A percentile compares a stretch with the other conserved stretches of the same genome.
These are phyloP conservation scores for Drosophila glabriapex DNA, from an alignment of 2,888 invertebrate species.

Conservation along the genomic window DNA sequence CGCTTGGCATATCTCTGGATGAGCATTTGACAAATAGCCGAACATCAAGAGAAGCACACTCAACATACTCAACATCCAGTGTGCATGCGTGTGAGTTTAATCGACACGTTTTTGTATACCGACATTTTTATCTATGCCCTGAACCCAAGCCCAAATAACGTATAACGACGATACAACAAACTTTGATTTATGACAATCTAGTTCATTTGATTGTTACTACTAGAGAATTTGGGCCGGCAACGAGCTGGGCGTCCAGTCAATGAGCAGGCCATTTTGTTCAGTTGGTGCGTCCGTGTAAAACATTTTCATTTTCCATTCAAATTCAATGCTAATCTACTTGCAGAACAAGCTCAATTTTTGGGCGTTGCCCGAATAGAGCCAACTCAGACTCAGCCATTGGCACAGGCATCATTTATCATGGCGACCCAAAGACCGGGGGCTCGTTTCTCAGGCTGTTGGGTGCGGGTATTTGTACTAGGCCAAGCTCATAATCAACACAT, in stretches of 20 bases:
- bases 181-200: slow-evolving; percentile 77
- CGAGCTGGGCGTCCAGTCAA: slow-evolving; percentile 9
- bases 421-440: slow-evolving; percentile 43
- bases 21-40: slow-evolving; percentile 32
- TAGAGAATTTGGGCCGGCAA: slow-evolving; percentile 8
- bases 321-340: slow-evolving; percentile 79
- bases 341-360: slow-evolving; percentile 61
- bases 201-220: slow-evolving; percentile 76
- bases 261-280: slow-evolving; percentile 29
- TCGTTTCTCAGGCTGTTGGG: slow-evolving; percentile 40
- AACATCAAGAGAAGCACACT: slow-evolving; percentile 13
- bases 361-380: slow-evolving; percentile 13
- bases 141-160: slow-evolving; percentile 44
- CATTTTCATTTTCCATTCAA: slow-evolving; percentile 77
- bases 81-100: background rate
- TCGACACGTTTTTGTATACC: slow-evolving; percentile 34
- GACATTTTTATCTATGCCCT: slow-evolving; percentile 62
- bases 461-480: slow-evolving; percentile 54
- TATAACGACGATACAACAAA: slow-evolving; percentile 60
- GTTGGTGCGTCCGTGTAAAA: slow-evolving; percentile 47
- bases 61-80: slow-evolving; percentile 1
- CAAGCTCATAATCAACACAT: slow-evolving; percentile 71
- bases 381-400: slow-evolving; percentile 45
- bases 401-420: slow-evolving; percentile 73
- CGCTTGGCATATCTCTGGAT: slow-evolving; percentile 7